phyloP scores from a whole-genome alignment of 1,140 invertebrate genomes.

The Nephotettix cincticeps region DNA sequence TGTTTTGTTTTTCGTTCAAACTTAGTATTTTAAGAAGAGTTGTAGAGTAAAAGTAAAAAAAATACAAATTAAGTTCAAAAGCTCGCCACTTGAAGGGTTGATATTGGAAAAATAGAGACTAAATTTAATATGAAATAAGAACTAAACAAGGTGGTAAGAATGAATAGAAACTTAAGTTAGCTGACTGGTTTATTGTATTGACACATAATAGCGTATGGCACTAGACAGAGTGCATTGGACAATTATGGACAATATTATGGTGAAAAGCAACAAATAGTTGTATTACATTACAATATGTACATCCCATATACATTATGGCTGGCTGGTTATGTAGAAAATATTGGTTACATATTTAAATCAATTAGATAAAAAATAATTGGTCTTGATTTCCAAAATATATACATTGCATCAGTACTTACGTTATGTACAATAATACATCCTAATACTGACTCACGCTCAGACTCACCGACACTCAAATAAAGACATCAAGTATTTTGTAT shows the following conservation, averaged over 20 bases:
- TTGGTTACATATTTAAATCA: not conserved
- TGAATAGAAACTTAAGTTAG: not conserved
- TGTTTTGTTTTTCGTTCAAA: too few relatives aligned
- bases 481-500: too few relatives aligned
- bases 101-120: too few relatives aligned
- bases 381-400: not conserved
- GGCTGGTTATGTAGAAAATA: slow-evolving; percentile 8
- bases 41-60: too few relatives aligned
- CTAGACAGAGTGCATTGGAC: slow-evolving; percentile 3
- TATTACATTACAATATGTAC: slow-evolving; percentile 20
- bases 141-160: too few relatives aligned
- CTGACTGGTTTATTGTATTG: slow-evolving; percentile 4
- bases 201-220: slow-evolving; percentile 12
- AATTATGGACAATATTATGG: not conserved
- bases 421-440: slow-evolving; percentile 11
- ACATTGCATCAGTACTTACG: not conserved
- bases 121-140: too few relatives aligned
- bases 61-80: too few relatives aligned
- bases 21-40: too few relatives aligned
- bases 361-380: slow-evolving; percentile 16
- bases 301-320: not conserved
- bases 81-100: too few relatives aligned
- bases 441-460: not conserved
- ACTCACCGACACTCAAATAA: not conserved
- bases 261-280: slow-evolving; percentile 5